Evolutionary conservation across 2,888 invertebrate genomes (phyloP).

Genomic region (Caenorhabditis zanzibari): DNA sequence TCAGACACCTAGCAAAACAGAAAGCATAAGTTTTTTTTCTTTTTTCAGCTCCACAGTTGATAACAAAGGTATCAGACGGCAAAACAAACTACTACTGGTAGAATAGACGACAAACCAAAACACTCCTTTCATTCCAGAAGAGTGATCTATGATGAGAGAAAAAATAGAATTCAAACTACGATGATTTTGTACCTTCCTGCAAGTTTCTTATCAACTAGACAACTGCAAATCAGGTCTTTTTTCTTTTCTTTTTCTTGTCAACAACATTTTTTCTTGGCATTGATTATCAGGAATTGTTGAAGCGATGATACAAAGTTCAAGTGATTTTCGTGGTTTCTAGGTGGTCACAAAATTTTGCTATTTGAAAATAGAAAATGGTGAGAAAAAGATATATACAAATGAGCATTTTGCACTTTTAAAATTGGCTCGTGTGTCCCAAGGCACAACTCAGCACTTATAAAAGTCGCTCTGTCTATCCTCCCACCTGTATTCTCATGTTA

Average conservation of each 20-base stretch:
- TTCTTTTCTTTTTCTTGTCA: no score
- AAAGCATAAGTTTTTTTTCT: conserved; percentile 9
- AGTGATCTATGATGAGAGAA: conserved; percentile 31
- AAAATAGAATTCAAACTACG: conserved; percentile 36
- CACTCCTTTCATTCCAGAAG: background rate
- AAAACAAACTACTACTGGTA: background rate
- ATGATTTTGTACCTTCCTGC: conserved; percentile 16
- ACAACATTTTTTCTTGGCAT: conserved; percentile 28
- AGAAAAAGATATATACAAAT: background rate
- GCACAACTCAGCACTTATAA: conserved; percentile 59
- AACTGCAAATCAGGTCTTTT: conserved; percentile 41
- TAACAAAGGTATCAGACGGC: conserved; percentile 1
- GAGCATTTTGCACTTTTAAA: conserved; percentile 34
- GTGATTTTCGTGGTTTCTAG: background rate
- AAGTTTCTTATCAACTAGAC: conserved; percentile 39
- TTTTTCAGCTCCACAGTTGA: background rate
- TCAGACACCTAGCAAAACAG: conserved; percentile 17
- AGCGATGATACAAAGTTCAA: conserved; percentile 18
- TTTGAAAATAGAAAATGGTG: background rate
- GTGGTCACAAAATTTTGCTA: no score
- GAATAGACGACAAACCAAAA: background rate
- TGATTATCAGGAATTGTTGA: conserved; percentile 22
- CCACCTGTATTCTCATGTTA: conserved; percentile 44
- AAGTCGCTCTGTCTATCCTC: conserved; percentile 40
- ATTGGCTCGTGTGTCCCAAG: conserved; percentile 10